Conservation (phyloP, 2,888 invertebrate species). For the Heliothis peltigera region DNA sequence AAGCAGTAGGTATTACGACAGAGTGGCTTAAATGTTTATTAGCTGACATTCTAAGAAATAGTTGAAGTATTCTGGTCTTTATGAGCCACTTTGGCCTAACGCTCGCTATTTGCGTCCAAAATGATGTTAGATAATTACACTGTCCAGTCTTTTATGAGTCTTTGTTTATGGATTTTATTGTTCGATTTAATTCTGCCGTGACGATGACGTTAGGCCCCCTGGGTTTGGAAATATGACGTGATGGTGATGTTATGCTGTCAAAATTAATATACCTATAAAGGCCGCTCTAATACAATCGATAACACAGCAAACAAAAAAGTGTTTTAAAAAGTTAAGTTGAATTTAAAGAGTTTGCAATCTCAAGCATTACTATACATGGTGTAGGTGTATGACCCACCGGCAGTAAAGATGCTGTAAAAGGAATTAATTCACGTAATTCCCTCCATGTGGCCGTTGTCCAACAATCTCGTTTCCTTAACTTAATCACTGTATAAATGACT, state of each 20-base stretch:
- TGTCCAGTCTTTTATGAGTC: conserved; percentile 1
- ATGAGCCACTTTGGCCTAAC: neutral
- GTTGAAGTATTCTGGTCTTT: neutral
- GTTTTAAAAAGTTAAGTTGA: conserved; percentile 3
- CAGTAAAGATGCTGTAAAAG: conserved; percentile 14
- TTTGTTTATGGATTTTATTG: neutral
- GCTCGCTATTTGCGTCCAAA: conserved; percentile 2
- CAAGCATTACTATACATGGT: neutral
- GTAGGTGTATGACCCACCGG: neutral
- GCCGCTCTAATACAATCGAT: neutral
- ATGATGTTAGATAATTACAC: neutral
- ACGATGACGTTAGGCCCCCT: neutral
- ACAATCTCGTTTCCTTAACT: conserved; percentile 67
- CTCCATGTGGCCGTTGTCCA: conserved; percentile 50
- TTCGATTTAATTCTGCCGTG: neutral
- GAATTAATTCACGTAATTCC: conserved; percentile 51
- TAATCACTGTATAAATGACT: conserved; percentile 72
- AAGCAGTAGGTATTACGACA: neutral
- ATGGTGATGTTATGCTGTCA: conserved; percentile 1
- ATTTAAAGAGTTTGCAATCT: neutral
- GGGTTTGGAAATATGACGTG: neutral
- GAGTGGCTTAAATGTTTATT: neutral
- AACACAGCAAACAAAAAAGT: neutral
- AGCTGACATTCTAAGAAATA: neutral
- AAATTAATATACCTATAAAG: neutral